Percentiles rank a stretch among this genome's conserved stretches.
These are phyloP conservation scores for Styela clava DNA, from an alignment of 23 tunicate genomes.

Conservation along the genomic window DNA sequence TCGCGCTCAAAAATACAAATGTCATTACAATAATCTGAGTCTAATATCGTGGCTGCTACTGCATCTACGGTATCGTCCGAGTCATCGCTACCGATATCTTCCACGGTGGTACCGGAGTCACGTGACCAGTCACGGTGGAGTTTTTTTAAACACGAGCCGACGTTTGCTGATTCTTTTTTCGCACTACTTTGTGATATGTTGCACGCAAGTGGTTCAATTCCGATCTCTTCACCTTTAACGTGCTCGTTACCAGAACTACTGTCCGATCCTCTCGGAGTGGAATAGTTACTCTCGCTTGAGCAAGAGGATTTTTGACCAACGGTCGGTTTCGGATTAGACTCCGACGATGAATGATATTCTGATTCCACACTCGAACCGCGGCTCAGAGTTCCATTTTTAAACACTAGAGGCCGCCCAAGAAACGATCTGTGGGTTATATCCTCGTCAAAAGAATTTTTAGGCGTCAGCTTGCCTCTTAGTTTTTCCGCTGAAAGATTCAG, in stretches of 20 bases:
- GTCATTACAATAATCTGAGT: slow-evolving; percentile 25
- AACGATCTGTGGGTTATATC: slow-evolving; percentile 28
- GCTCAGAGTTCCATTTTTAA: slow-evolving; percentile 11
- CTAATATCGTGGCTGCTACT: neutral
- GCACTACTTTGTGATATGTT: neutral
- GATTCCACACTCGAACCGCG: slow-evolving; percentile 24
- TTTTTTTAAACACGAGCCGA: slow-evolving; percentile 6
- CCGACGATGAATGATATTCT: slow-evolving; percentile 17
- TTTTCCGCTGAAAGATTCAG: neutral
- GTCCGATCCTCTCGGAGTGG: slow-evolving; percentile 4
- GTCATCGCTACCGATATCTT: slow-evolving; percentile 1
- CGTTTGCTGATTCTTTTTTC: neutral
- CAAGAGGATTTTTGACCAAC: neutral
- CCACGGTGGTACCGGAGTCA: neutral
- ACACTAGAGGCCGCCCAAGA: slow-evolving; percentile 32
- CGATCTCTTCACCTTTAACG: slow-evolving; percentile 15
- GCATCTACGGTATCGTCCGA: slow-evolving; percentile 8
- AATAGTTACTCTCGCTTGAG: slow-evolving; percentile 3
- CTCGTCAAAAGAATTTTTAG: slow-evolving; percentile 19
- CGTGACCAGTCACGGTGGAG: slow-evolving; percentile 4
- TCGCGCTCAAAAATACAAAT: slow-evolving; percentile 4
- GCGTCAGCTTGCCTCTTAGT: neutral
- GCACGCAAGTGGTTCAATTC: slow-evolving; percentile 8
- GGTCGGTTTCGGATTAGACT: neutral
- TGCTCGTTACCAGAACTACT: neutral